Base-by-base conservation (phyloP, 1,140 invertebrate species). In the Linepithema humile region DNA sequence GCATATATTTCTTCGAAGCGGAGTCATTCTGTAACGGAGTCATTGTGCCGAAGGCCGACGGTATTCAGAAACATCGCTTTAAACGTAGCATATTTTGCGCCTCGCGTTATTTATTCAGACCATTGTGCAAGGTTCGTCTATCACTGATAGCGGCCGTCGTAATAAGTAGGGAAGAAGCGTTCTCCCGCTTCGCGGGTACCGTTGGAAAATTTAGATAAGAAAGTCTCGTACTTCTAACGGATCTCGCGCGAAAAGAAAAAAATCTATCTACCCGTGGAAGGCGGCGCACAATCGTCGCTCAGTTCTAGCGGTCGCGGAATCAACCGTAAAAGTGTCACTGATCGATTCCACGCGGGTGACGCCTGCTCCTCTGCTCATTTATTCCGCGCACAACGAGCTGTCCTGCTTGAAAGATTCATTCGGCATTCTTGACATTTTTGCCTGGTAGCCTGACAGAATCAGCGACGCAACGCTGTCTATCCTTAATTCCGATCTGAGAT, bases 321-420 rank as follows among this genome's bases (percentile, higher is more conserved):
- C 60, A 53, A 73, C 83, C 73, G 85, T 80, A 85, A 88, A 77
- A 77, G 87, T 89, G 75, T 89, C 80, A 62, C 59, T 85, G 45
- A 73, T 82, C 59, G 80, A 70, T 86, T 84, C 74, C 50, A 83
- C 69, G 45, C 35, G 64, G 75, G 53, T 83, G 62, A 69, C 87
- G 75, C 32, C 40, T 70, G 64, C 53, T 50, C 45, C 60, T 82
- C 80, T 87, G 82, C 82, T 84, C 88, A 89, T 87, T 85, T 89
- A 89, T 89, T 89, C 88, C 48, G 67, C 60, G 72, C 82, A 87
- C 88, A 85, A 20, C 82, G 59, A 26, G 62, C 20, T 48, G 57
- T 78, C 64, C 88, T 85, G 88, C 88, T 72, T 89, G 87, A 89
- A 89, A 89, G 59, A 89, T 89, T 89, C 88, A 89, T 89, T 89